Percentiles rank a stretch among this genome's conserved stretches.
Conservation (phyloP, 2,797 vertebrate genomes). For the Acanthopagrus latus region DNA sequence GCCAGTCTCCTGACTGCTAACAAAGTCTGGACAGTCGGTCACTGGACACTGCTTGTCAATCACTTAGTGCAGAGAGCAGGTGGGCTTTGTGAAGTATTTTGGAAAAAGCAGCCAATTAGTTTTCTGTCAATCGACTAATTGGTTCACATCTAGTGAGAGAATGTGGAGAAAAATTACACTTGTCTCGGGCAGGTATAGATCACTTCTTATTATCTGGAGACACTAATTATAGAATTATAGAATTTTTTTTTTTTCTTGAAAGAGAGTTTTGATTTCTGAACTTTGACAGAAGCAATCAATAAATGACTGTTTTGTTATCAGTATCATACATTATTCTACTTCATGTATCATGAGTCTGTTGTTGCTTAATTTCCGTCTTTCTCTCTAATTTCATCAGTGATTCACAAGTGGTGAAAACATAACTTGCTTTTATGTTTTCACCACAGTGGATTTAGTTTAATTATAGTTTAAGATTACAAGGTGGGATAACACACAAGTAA, state of each 20-base stretch:
- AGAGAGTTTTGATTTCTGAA: background rate
- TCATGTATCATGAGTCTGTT: background rate
- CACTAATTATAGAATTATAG: background rate
- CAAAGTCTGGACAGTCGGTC: background rate
- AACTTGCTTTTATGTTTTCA: background rate
- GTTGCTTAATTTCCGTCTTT: background rate
- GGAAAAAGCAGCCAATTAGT: background rate
- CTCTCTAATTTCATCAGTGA: background rate
- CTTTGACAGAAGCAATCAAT: background rate
- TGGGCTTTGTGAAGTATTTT: background rate
- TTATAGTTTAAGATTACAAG: background rate
- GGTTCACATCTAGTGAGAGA: slow-evolving; percentile 5
- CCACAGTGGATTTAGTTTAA: background rate
- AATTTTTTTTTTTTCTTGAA: background rate
- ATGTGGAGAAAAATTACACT: background rate
- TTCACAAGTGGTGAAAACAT: background rate
- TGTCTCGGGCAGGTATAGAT: background rate
- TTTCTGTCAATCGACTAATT: background rate
- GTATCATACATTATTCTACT: background rate
- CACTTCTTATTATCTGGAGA: background rate
- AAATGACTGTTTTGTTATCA: background rate
- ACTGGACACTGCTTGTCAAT: no score
- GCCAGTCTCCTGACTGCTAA: background rate
- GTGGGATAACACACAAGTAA: background rate
- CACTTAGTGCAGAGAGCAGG: background rate